These are phyloP conservation scores for Trissolcus brochymenae DNA, from an alignment of 2,888 invertebrate species.

Conservation along the genomic window DNA sequence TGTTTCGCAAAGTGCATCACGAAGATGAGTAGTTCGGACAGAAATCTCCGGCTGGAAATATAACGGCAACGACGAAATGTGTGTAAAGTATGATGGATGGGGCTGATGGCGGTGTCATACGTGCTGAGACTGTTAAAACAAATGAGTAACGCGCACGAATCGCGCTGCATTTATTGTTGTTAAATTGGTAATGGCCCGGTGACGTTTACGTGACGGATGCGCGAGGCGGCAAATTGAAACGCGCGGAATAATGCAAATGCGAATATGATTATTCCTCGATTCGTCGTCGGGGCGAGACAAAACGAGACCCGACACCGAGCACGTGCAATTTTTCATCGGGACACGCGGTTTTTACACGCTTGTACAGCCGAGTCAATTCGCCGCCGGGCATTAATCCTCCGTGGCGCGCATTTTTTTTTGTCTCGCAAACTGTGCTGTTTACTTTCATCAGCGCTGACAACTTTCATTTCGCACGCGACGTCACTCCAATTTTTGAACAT, in stretches of 20 bases:
- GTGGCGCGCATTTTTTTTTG: conserved; percentile 17
- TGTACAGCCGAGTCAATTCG: conserved; percentile 29
- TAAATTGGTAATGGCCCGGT: conserved; percentile 18
- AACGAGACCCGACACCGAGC: conserved; percentile 9
- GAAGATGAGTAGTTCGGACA: conserved; percentile 1
- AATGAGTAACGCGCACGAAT: conserved; percentile 35
- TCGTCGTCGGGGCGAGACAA: conserved; percentile 4
- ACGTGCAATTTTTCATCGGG: conserved; percentile 26
- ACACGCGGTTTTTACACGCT: conserved; percentile 16
- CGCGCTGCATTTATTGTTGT: conserved; percentile 31
- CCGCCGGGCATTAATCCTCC: conserved; percentile 24
- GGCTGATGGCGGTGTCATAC: not conserved
- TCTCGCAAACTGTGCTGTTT: conserved; percentile 31
- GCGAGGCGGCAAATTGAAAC: conserved; percentile 19
- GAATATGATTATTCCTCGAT: conserved; percentile 8
- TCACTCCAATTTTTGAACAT: conserved; percentile 32
- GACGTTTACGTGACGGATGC: conserved; percentile 33
- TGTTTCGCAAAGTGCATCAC: not conserved
- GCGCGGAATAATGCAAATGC: conserved; percentile 8
- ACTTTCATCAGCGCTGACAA: conserved; percentile 39
- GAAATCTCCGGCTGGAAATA: conserved; percentile 40
- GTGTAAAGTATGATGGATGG: conserved; percentile 30
- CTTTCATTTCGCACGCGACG: conserved; percentile 29
- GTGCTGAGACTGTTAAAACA: conserved; percentile 20
- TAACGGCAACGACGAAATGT: conserved; percentile 20